Conservation (phyloP, 92 coral and sea anemone genomes). For the Zoanthus gigantus region DNA sequence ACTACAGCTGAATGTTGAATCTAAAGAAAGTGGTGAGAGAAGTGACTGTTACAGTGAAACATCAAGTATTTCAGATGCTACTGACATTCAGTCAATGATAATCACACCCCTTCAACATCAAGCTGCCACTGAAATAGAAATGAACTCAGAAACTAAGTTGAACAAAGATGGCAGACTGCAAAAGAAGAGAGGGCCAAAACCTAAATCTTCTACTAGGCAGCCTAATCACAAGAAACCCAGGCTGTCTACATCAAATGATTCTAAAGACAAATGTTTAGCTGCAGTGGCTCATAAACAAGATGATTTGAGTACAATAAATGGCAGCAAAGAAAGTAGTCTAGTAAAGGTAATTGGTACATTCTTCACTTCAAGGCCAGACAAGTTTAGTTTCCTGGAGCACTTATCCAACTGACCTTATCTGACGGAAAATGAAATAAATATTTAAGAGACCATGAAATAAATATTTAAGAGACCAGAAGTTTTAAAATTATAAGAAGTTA, state of each 20-base stretch:
- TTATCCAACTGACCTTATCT: too few species aligned
- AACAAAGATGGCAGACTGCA: slow-evolving; percentile 71
- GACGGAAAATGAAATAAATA: too few species aligned
- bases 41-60: slow-evolving; percentile 52
- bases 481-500: too few species aligned
- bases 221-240: slow-evolving; percentile 71
- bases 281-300: slow-evolving; percentile 69
- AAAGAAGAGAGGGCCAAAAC: slow-evolving; percentile 76
- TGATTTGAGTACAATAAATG: slow-evolving; percentile 50
- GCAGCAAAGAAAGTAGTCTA: not conserved
- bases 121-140: slow-evolving; percentile 45
- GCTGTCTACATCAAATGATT: slow-evolving; percentile 64
- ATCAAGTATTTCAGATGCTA: slow-evolving; percentile 34
- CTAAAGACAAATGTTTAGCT: slow-evolving; percentile 62
- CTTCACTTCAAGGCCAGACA: too few species aligned
- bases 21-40: slow-evolving; percentile 34
- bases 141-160: slow-evolving; percentile 51
- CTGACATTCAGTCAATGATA: slow-evolving; percentile 27
- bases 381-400: too few species aligned
- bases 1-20: not conserved
- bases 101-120: slow-evolving; percentile 60
- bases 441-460: too few species aligned
- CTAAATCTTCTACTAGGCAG: slow-evolving; percentile 61
- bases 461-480: too few species aligned
- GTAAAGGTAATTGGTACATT: not conserved